Evolutionary conservation across 2,797 vertebrate species (phyloP).

Genomic region (Bradypodion pumilum): DNA sequence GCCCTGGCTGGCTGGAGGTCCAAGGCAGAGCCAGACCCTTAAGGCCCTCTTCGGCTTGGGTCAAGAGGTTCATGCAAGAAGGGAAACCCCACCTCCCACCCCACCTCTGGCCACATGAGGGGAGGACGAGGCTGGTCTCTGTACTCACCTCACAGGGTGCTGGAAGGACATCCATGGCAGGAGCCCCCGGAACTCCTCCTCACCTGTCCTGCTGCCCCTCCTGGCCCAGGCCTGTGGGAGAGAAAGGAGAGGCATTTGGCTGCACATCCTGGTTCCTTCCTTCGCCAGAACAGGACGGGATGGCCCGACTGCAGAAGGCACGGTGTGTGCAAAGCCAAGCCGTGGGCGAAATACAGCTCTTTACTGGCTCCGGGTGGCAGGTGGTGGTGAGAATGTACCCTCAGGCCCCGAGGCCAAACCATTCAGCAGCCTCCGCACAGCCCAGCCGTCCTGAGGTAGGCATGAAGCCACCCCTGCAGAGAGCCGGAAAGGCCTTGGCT

Average conservation of each 20-base stretch:
- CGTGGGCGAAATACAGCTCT: neutral
- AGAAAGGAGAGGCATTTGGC: conserved; percentile 24
- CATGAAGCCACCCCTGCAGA: no score
- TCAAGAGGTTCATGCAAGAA: neutral
- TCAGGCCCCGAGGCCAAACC: neutral
- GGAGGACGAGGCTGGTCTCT: no score
- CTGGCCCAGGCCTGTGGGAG: conserved; percentile 73
- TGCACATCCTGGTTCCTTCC: neutral
- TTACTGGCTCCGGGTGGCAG: no score
- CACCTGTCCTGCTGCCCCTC: conserved; percentile 54
- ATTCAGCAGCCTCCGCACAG: no score
- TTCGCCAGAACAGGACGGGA: neutral
- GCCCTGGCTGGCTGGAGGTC: neutral
- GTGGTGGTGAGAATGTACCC: neutral
- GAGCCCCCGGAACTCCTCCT: conserved; percentile 54
- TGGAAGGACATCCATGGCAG: conserved; percentile 64
- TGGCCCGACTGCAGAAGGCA: neutral
- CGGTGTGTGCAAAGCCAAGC: neutral
- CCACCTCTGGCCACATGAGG: neutral
- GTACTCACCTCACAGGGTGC: conserved; percentile 85
- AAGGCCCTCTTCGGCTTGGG: neutral
- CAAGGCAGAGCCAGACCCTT: neutral
- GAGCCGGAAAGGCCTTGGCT: neutral
- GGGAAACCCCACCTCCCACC: neutral
- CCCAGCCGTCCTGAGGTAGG: neutral